Conservation (phyloP, 2,797 vertebrate species). For the Mus caroli region DNA sequence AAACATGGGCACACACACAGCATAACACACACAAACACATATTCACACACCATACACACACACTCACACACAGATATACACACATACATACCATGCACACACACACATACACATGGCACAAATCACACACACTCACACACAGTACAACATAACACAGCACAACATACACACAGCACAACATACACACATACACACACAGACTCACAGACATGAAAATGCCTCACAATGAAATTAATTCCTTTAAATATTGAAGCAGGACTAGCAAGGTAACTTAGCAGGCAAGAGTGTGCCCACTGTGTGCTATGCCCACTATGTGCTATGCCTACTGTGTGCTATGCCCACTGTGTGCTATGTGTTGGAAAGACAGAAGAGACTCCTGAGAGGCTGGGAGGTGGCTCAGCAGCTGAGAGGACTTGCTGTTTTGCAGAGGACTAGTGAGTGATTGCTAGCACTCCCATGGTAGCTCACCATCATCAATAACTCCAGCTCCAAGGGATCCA, state of each 20-base stretch:
- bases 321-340: too few relatives aligned
- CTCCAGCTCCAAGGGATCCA: not conserved
- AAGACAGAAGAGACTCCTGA: not conserved
- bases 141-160: too few relatives aligned
- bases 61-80: not conserved
- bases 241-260: too few relatives aligned
- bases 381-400: too few relatives aligned
- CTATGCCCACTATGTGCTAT: too few relatives aligned
- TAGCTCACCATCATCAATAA: not conserved
- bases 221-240: not conserved
- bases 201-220: not conserved
- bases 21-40: too few relatives aligned
- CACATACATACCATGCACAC: not conserved
- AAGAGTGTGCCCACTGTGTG: not conserved
- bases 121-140: not conserved
- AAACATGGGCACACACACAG: too few relatives aligned
- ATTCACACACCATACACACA: not conserved
- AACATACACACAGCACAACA: not conserved
- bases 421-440: not conserved
- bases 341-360: too few relatives aligned
- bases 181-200: not conserved
- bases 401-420: too few relatives aligned
- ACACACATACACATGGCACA: too few relatives aligned
- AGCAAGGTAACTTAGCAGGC: not conserved
- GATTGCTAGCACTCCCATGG: not conserved